These are phyloP conservation scores for Aselliscus stoliczkanus DNA, from an alignment of 2,797 vertebrate species.

Conservation along the genomic window DNA sequence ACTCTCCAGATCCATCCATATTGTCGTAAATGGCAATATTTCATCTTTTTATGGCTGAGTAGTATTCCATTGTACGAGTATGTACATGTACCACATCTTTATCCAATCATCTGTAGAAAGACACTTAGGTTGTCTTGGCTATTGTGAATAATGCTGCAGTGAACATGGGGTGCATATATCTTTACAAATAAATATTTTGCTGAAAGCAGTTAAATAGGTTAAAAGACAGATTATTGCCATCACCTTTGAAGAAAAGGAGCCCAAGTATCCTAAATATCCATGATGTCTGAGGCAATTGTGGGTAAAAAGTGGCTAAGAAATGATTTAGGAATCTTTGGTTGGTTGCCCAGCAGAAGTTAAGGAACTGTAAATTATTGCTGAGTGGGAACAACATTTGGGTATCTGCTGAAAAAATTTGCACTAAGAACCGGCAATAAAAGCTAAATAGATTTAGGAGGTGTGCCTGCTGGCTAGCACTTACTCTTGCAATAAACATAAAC, in stretches of 20 bases:
- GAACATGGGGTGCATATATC: not conserved
- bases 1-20: not conserved
- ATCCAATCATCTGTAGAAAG: not conserved
- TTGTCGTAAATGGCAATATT: not conserved
- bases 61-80: not conserved
- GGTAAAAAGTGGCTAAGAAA: not conserved
- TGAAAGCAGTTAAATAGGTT: not conserved
- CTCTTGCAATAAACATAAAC: not conserved
- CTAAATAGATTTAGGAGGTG: not conserved
- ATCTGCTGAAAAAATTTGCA: not conserved
- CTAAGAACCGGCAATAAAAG: not conserved
- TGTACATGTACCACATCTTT: not conserved
- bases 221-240: not conserved
- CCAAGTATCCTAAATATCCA: not conserved
- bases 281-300: not conserved
- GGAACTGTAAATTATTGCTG: conserved; percentile 1
- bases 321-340: not conserved
- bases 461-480: not conserved
- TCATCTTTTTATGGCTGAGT: not conserved
- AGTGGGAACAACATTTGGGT: not conserved
- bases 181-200: not conserved
- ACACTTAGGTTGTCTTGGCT: not conserved
- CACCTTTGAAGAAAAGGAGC: not conserved
- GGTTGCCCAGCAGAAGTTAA: not conserved
- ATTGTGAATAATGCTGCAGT: not conserved